phyloP scores from a whole-genome alignment of 2,888 invertebrate species.

The Hydrotaea diabolus region DNA sequence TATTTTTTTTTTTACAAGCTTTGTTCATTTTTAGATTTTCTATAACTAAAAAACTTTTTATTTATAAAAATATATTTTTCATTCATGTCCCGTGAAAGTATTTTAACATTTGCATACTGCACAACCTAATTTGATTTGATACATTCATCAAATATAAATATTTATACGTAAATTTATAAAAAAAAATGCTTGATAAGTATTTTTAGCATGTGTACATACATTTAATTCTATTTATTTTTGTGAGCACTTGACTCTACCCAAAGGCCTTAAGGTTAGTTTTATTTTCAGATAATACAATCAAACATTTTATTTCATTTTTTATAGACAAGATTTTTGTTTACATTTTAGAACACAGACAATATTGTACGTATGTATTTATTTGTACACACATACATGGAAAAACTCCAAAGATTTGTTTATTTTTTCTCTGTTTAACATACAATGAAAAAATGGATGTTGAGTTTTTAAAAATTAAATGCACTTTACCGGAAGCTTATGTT shows the following conservation, averaged over 20 bases:
- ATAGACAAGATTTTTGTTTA: constrained; percentile 18
- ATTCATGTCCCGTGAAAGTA: no score
- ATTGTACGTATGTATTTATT: background rate
- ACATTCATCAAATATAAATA: constrained; percentile 1
- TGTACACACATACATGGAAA: no score
- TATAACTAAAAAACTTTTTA: no score
- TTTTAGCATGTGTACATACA: background rate
- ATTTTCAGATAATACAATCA: constrained; percentile 60
- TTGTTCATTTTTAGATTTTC: no score
- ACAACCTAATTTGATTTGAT: background rate
- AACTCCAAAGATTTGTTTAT: background rate
- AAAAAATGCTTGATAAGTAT: background rate
- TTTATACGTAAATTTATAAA: background rate
- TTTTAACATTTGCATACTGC: no score
- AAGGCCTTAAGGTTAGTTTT: constrained; percentile 60
- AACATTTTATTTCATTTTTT: constrained; percentile 12
- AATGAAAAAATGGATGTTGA: background rate
- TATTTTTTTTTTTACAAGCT: no score
- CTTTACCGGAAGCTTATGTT: constrained; percentile 48
- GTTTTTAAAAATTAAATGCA: constrained; percentile 37
- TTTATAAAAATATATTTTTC: no score
- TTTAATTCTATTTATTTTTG: background rate
- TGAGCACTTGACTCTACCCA: background rate
- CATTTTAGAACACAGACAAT: background rate
- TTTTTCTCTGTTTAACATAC: constrained; percentile 10